These are phyloP conservation scores for Anagrus nilaparvatae DNA, from an alignment of 1,140 invertebrate genomes.

Conservation along the genomic window DNA sequence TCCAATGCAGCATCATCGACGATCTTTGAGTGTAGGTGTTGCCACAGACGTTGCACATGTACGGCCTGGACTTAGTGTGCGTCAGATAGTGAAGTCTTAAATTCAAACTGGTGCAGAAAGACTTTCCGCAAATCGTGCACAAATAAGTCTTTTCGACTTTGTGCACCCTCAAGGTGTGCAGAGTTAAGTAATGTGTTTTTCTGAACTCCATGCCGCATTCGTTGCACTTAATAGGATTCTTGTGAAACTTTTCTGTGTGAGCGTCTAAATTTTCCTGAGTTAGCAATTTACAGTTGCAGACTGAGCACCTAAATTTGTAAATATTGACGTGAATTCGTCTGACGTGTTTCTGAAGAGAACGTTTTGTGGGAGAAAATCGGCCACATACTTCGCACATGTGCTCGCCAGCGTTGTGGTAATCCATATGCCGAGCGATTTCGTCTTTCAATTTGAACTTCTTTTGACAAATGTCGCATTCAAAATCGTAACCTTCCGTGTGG, in stretches of 20 bases:
- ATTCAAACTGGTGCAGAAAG: slow-evolving; percentile 28
- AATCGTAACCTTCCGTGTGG: slow-evolving; percentile 34
- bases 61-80: slow-evolving; percentile 51
- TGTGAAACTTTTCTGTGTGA: slow-evolving; percentile 26
- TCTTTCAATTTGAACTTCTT: slow-evolving; percentile 39
- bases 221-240: slow-evolving; percentile 54
- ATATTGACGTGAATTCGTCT: slow-evolving; percentile 22
- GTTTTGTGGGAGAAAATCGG: slow-evolving; percentile 22
- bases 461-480: slow-evolving; percentile 40
- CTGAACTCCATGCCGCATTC: slow-evolving; percentile 59
- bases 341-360: slow-evolving; percentile 23
- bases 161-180: slow-evolving; percentile 28
- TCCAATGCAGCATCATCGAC: slow-evolving; percentile 30
- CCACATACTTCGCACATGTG: slow-evolving; percentile 29
- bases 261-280: slow-evolving; percentile 25
- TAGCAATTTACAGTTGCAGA: slow-evolving; percentile 23
- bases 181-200: slow-evolving; percentile 21
- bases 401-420: slow-evolving; percentile 20
- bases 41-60: slow-evolving; percentile 48
- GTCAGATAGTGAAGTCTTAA: slow-evolving; percentile 40
- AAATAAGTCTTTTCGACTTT: slow-evolving; percentile 27
- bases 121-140: slow-evolving; percentile 28
- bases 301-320: slow-evolving; percentile 23
- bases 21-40: slow-evolving; percentile 43
- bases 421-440: slow-evolving; percentile 37